A percentile compares a stretch with the other conserved stretches of the same genome.
Evolutionary conservation across 2,888 invertebrate species (phyloP).

Genomic region (Patella pellucida): DNA sequence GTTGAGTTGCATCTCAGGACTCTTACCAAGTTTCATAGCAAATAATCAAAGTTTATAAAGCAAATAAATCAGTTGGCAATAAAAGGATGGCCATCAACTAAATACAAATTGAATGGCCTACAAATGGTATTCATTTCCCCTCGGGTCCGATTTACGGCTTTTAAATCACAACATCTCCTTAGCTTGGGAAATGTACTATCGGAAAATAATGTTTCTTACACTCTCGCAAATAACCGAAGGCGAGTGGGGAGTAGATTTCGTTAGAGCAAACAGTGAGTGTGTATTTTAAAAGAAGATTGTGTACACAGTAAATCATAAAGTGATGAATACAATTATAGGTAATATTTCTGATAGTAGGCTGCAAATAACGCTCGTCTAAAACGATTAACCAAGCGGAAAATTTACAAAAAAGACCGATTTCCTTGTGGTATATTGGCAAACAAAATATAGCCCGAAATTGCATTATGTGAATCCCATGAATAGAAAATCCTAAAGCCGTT

Average conservation of each 20-base stretch:
- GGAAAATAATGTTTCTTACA: slow-evolving; percentile 7
- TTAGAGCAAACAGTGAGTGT: not conserved
- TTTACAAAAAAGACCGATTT: not conserved
- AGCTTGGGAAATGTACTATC: slow-evolving; percentile 10
- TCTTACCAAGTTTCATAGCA: not conserved
- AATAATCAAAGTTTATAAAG: not conserved
- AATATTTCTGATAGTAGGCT: slow-evolving; percentile 11
- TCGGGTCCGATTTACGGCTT: slow-evolving; percentile 9
- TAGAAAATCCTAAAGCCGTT: no score
- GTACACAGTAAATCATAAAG: slow-evolving; percentile 3
- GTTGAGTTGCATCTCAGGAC: no score
- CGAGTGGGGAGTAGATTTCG: slow-evolving; percentile 9
- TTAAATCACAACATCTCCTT: slow-evolving; percentile 9
- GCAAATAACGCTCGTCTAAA: slow-evolving; percentile 4
- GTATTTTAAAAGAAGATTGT: slow-evolving; percentile 9
- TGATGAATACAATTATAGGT: slow-evolving; percentile 9
- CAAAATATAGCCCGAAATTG: no score
- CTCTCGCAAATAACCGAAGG: slow-evolving; percentile 10
- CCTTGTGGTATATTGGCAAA: no score
- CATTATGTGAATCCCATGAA: no score
- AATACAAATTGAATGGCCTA: slow-evolving; percentile 9
- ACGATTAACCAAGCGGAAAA: slow-evolving; percentile 10
- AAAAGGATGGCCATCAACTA: not conserved
- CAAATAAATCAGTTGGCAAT: slow-evolving; percentile 2
- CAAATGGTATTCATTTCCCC: slow-evolving; percentile 12